Percentiles rank a stretch among this genome's conserved stretches.
Evolutionary conservation across 2,888 invertebrate species (phyloP).

Genomic region (Margaritifera margaritifera): DNA sequence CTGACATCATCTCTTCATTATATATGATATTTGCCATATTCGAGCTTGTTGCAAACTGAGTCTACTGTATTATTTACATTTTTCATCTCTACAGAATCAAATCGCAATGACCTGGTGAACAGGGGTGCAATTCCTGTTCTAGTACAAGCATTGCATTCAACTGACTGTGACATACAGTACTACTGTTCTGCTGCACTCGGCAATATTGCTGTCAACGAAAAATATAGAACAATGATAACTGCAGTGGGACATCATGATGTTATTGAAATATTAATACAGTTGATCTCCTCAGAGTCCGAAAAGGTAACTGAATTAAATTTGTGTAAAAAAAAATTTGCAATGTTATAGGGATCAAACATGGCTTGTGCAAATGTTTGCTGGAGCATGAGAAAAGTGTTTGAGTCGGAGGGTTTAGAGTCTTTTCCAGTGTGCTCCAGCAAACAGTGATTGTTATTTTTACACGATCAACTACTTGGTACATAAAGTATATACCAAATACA

Average conservation of each 20-base stretch:
- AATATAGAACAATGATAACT: slow-evolving; percentile 63
- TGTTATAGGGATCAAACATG: not conserved
- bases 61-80: not conserved
- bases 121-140: slow-evolving; percentile 61
- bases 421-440: too few species aligned
- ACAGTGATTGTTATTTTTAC: too few species aligned
- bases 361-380: not conserved
- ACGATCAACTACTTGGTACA: too few species aligned
- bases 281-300: slow-evolving; percentile 39
- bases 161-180: slow-evolving; percentile 60
- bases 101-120: slow-evolving; percentile 56
- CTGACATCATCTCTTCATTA: not conserved
- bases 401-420: too few species aligned
- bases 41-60: not conserved
- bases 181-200: slow-evolving; percentile 65
- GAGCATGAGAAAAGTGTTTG: too few species aligned
- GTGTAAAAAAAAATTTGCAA: not conserved
- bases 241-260: slow-evolving; percentile 64
- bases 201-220: slow-evolving; percentile 63
- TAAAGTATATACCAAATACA: too few species aligned
- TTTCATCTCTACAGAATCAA: slow-evolving; percentile 45
- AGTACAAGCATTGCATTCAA: slow-evolving; percentile 50
- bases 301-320: slow-evolving; percentile 25
- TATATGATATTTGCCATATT: not conserved
- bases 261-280: slow-evolving; percentile 47